Evolutionary conservation across 2,797 vertebrate genomes (phyloP), one percentile per base, ranked within the genome.

Genomic region (Sternotherus odoratus): DNA sequence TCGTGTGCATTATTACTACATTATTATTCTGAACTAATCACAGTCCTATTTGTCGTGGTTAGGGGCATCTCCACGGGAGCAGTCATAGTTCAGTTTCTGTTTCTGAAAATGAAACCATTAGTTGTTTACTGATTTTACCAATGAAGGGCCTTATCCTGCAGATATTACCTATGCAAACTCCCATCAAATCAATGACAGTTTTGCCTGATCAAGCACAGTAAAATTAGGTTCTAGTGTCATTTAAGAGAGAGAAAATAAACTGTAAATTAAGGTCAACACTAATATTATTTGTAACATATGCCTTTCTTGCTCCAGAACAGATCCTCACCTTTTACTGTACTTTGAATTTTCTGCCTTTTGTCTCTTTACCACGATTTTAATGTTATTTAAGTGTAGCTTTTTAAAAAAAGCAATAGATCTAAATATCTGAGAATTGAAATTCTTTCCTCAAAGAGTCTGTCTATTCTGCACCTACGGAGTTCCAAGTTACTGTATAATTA

Each of bases 21-120:
- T 80, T 94, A 92, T 86, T 78, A 92, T 87, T 80, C 91, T 92
- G 88, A 94, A 95, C 24, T 46, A 87, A 82, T 11, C 75, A 77
- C 54, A 6, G 63, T 66, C 72, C 12, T 33, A 66, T 95, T 78
- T 94, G 60, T 43, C 23, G 50, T 0, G 23, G 43, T 12, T 16
- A 46, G 72, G 0, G 87, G 57, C 78, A 74, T 77, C 81, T 85
- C 46, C 83, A n/a, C 53, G 93, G 43, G 8, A 51, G 21, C 19
- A 60, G 56, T 87, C 74, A 63, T 75, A 91, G 46, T 74, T 91
- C 60, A 84, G 23, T 51, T 88, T 77, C 48, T 74, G 4, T 6
- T 6, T 43, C 19, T 1, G 1, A 77, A 91, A 82, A 89, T 1
- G 56, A 87, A 90, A 60, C 1, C 43, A 0, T 33, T 36, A 23